phyloP scores from a whole-genome alignment of 1,140 invertebrate species.

The Mizuhopecten yessoensis region DNA sequence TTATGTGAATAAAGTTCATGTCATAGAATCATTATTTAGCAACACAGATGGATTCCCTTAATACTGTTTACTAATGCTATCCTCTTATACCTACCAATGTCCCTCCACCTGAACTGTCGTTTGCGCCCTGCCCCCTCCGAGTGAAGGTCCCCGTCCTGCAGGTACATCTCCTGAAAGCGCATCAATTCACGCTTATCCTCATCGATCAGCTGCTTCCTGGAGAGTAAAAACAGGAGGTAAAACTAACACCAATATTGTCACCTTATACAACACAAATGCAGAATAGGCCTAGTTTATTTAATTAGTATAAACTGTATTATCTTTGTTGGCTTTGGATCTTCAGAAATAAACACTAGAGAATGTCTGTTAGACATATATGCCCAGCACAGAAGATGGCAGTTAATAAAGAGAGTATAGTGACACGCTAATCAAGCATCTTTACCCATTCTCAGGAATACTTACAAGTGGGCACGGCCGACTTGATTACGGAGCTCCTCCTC shows the following conservation, averaged over 20 bases:
- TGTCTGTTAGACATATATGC: too few species aligned
- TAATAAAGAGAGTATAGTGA: too few species aligned
- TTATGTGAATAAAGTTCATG: too few species aligned
- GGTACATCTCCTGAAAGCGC: constrained; percentile 90
- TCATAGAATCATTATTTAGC: too few species aligned
- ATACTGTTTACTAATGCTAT: too few species aligned
- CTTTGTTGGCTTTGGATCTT: too few species aligned
- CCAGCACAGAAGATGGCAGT: too few species aligned
- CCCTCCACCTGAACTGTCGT: constrained; percentile 92
- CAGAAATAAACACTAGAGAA: not conserved
- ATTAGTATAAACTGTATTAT: too few species aligned
- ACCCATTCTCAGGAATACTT: too few species aligned
- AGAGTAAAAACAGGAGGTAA: not conserved
- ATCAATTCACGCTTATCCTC: constrained; percentile 92
- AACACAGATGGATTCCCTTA: too few species aligned
- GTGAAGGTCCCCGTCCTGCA: constrained; percentile 94
- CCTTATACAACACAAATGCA: not conserved
- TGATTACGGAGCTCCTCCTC: constrained; percentile 83
- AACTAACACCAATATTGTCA: not conserved
- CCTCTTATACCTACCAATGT: too few species aligned
- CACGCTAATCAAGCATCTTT: too few species aligned
- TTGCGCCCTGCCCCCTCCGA: constrained; percentile 88
- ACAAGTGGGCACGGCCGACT: constrained; percentile 83
- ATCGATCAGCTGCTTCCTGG: constrained; percentile 89
- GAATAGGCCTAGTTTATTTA: not conserved